Evolutionary conservation across 2,113 vertebrate genomes (phyloP).

Genomic region (Chunga burmeisteri): DNA sequence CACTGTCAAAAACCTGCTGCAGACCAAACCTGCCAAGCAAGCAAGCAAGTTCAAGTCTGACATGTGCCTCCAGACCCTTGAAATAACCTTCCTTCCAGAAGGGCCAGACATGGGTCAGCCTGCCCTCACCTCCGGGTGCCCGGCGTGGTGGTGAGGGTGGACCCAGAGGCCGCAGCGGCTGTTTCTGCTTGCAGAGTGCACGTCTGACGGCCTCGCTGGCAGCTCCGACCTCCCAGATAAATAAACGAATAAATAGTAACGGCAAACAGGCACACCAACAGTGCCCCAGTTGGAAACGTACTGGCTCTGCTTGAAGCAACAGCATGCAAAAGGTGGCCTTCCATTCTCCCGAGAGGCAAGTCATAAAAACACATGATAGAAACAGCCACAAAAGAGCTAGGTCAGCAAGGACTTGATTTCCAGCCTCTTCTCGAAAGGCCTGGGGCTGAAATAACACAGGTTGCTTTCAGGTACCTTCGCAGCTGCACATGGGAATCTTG

Average conservation of each 20-base stretch:
- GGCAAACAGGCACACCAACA: not conserved
- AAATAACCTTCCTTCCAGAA: not conserved
- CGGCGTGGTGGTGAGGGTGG: fast-evolving
- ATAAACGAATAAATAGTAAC: not conserved
- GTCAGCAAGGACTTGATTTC: not conserved
- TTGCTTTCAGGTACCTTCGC: not conserved
- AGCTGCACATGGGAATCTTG: not conserved
- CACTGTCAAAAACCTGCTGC: not conserved
- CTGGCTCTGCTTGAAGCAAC: not conserved
- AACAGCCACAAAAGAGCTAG: not conserved
- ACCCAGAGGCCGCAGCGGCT: not conserved
- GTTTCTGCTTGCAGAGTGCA: not conserved
- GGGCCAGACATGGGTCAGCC: not conserved
- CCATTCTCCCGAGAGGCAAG: not conserved
- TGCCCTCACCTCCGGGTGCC: not conserved
- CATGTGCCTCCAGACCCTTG: not conserved
- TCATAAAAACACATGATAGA: not conserved
- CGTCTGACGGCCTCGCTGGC: not conserved
- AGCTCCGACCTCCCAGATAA: not conserved
- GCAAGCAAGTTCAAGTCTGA: not conserved
- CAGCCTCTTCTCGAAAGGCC: not conserved
- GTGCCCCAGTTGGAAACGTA: not conserved
- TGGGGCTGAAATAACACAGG: not conserved
- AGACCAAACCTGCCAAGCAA: not conserved
- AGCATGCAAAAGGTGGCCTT: not conserved